Percentiles rank a stretch among this genome's conserved stretches.
Evolutionary conservation across 2,888 invertebrate species (phyloP).

Genomic region (Spodoptera littoralis): DNA sequence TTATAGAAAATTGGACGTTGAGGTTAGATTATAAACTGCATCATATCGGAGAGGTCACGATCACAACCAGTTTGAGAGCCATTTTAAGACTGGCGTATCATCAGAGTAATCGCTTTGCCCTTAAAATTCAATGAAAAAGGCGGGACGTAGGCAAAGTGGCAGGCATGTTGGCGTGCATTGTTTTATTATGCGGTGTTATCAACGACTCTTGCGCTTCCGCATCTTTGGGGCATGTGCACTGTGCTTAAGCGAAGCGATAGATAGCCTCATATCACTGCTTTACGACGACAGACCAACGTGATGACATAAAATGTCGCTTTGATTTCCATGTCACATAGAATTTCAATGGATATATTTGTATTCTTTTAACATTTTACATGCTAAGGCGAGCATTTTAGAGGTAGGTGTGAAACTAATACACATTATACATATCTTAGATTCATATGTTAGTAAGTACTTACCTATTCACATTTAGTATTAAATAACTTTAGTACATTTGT

Average conservation of each 20-base stretch:
- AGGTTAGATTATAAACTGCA: constrained; percentile 27
- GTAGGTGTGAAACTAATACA: no score
- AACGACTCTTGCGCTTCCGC: constrained; percentile 64
- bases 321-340: constrained; percentile 31
- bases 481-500: no score
- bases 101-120: constrained; percentile 45
- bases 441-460: no score
- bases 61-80: constrained; percentile 9
- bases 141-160: constrained; percentile 48
- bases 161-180: constrained; percentile 61
- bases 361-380: constrained; percentile 30
- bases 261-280: constrained; percentile 51
- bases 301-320: constrained; percentile 44
- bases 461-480: no score
- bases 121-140: constrained; percentile 57
- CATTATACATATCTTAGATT: no score
- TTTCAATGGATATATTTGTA: constrained; percentile 34
- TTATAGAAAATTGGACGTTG: constrained; percentile 11
- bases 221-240: constrained; percentile 50
- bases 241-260: constrained; percentile 52
- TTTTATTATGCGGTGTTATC: constrained; percentile 73
- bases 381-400: no score
- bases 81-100: constrained; percentile 26
- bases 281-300: constrained; percentile 32
- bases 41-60: constrained; percentile 27